phyloP scores from a whole-genome alignment of 2,888 invertebrate species.

The Pristionchus arcanus region DNA sequence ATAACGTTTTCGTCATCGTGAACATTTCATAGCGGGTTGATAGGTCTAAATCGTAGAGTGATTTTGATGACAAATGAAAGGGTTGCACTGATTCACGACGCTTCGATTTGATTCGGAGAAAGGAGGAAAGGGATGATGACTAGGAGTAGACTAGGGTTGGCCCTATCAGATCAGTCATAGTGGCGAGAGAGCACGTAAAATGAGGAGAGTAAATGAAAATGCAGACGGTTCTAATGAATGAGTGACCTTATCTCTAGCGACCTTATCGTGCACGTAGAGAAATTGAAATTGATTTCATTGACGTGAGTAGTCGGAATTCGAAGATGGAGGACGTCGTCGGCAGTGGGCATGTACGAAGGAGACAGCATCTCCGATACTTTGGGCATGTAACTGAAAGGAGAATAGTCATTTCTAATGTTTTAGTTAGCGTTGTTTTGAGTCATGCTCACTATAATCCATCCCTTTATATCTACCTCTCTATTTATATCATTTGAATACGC shows the following conservation, averaged over 20 bases:
- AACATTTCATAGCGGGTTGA: not conserved
- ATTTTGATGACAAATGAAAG: not conserved
- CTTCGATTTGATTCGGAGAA: not conserved
- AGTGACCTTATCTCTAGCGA: conserved; percentile 55
- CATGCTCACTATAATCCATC: too few relatives aligned
- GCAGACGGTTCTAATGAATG: not conserved
- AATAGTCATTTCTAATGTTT: too few relatives aligned
- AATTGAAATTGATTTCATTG: conserved; percentile 64
- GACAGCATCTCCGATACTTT: conserved; percentile 58
- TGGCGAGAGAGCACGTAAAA: too few relatives aligned
- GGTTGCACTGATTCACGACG: not conserved
- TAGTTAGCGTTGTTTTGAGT: too few relatives aligned
- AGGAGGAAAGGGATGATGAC: not conserved
- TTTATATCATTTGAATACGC: too few relatives aligned
- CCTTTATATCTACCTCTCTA: too few relatives aligned
- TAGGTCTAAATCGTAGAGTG: not conserved
- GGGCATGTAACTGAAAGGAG: conserved; percentile 49
- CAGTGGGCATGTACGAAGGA: conserved; percentile 59
- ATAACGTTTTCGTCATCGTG: not conserved
- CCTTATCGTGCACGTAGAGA: conserved; percentile 60
- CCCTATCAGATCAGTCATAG: not conserved
- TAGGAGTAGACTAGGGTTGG: not conserved
- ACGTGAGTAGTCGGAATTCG: conserved; percentile 61
- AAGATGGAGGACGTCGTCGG: conserved; percentile 62
- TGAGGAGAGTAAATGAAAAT: not conserved